A percentile compares a stretch with the other conserved stretches of the same genome.
These are phyloP conservation scores for Peromyscus attwateri DNA, from an alignment of 2,797 vertebrate species.

Conservation along the genomic window DNA sequence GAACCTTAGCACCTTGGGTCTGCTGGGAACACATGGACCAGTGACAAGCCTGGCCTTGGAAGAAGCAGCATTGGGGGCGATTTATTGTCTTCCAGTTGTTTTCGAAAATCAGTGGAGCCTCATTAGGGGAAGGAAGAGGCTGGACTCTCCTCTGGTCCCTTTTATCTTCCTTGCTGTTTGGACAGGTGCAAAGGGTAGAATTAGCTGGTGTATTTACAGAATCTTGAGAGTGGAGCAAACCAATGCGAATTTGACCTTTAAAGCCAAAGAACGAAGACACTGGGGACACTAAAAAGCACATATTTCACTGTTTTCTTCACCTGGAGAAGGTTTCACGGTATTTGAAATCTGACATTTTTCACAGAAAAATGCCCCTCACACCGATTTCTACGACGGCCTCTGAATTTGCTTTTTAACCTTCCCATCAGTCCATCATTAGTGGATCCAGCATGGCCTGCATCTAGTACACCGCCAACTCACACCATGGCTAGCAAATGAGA, in stretches of 20 bases:
- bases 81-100: slow-evolving; percentile 87
- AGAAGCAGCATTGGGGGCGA: slow-evolving; percentile 66
- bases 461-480: background rate
- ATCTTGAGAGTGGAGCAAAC: slow-evolving; percentile 79
- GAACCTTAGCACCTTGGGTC: slow-evolving; percentile 73
- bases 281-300: background rate
- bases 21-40: slow-evolving; percentile 78
- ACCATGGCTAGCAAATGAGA: background rate
- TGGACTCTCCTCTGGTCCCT: slow-evolving; percentile 80
- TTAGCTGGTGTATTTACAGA: slow-evolving; percentile 79
- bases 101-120: slow-evolving; percentile 82
- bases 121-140: slow-evolving; percentile 84
- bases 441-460: background rate
- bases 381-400: background rate
- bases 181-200: slow-evolving; percentile 85
- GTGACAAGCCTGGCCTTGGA: slow-evolving; percentile 70
- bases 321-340: background rate
- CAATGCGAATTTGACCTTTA: slow-evolving; percentile 80
- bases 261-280: slow-evolving; percentile 65
- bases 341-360: background rate
- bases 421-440: background rate
- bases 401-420: background rate
- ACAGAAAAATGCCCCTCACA: background rate
- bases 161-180: slow-evolving; percentile 85
- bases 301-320: slow-evolving; percentile 33